Evolutionary conservation across 2,888 invertebrate genomes (phyloP).

Genomic region (Coelogynopora nodosa): DNA sequence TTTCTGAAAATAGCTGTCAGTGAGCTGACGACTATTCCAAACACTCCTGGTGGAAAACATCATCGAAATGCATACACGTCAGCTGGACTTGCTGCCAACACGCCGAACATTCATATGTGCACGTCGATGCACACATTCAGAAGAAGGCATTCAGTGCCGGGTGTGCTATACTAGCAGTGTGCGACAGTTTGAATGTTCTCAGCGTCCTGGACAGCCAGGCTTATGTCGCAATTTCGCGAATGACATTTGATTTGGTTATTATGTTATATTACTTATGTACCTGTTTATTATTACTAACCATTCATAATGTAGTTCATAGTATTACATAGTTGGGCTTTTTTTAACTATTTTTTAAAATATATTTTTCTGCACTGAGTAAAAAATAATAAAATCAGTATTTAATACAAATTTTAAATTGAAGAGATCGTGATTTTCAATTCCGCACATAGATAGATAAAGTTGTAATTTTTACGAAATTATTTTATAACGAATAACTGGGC

Average conservation of each 20-base stretch:
- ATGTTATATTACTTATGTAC: too few species aligned
- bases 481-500: too few species aligned
- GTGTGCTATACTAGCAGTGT: slow-evolving; percentile 20
- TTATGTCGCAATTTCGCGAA: too few species aligned
- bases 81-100: neutral
- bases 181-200: slow-evolving; percentile 20
- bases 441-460: neutral
- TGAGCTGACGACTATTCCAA: neutral
- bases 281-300: too few species aligned
- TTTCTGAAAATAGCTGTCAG: neutral
- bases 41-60: neutral
- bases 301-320: neutral
- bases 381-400: neutral
- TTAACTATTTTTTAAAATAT: neutral
- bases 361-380: neutral
- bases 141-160: too few species aligned
- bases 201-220: neutral
- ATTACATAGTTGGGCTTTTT: neutral
- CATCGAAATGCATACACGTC: neutral
- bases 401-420: neutral
- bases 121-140: neutral
- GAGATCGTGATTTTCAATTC: neutral
- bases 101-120: neutral
- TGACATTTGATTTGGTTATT: too few species aligned
- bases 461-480: too few species aligned